These are phyloP conservation scores for Oplegnathus fasciatus DNA, from an alignment of 2,113 vertebrate species.

Conservation along the genomic window DNA sequence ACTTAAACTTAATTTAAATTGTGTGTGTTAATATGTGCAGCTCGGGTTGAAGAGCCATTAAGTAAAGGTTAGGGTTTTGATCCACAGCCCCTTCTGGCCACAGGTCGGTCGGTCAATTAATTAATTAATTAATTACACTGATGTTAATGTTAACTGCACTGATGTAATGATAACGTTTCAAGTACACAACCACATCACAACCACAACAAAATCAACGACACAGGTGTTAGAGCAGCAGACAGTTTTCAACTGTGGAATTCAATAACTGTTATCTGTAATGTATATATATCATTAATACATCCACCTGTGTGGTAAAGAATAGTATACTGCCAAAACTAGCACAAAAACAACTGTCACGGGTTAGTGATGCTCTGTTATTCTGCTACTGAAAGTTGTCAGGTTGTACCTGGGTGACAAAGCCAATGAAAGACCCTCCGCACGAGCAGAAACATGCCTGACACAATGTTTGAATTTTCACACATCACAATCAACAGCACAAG, in stretches of 20 bases:
- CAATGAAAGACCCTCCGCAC: not conserved
- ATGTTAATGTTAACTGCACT: not conserved
- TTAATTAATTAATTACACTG: no score
- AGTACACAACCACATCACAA: not conserved
- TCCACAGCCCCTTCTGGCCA: not conserved
- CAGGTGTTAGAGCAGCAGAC: no score
- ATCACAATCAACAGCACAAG: not conserved
- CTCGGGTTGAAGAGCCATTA: not conserved
- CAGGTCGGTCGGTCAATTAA: no score
- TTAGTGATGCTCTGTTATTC: not conserved
- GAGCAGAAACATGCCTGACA: no score
- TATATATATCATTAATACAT: not conserved
- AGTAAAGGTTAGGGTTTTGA: not conserved
- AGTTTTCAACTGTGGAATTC: no score
- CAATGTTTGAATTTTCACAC: no score
- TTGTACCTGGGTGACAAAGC: not conserved
- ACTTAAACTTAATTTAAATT: not conserved
- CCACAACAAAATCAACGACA: not conserved
- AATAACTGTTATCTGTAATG: not conserved
- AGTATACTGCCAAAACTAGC: not conserved
- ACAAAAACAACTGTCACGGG: not conserved
- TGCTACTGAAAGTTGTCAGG: not conserved
- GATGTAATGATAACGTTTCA: not conserved
- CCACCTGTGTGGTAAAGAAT: not conserved
- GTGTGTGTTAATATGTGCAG: not conserved